Evolutionary conservation across 2,113 vertebrate genomes (phyloP).

Genomic region (Cyprinodon variegatus): DNA sequence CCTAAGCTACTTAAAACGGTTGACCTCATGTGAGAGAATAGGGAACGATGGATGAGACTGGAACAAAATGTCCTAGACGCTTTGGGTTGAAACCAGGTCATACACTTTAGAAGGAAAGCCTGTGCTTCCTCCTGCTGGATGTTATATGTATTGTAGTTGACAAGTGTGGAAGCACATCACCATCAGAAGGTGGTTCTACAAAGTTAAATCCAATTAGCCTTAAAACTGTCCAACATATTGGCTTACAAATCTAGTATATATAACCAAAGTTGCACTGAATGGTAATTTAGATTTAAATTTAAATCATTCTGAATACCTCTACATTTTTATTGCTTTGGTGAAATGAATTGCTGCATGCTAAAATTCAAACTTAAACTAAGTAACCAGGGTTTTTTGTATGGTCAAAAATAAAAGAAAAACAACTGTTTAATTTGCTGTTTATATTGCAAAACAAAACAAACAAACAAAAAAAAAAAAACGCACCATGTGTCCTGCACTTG

Average conservation of each 20-base stretch:
- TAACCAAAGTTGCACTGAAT: not conserved
- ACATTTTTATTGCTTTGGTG: not conserved
- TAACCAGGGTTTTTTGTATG: not conserved
- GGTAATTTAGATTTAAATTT: not conserved
- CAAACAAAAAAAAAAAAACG: no score
- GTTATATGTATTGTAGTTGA: slow-evolving; percentile 36
- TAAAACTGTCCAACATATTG: not conserved
- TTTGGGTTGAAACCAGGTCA: slow-evolving; percentile 73
- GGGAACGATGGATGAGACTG: slow-evolving; percentile 56
- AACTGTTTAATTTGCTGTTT: not conserved
- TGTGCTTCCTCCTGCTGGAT: slow-evolving; percentile 75
- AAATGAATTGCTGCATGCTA: not conserved
- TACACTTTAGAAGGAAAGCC: slow-evolving; percentile 48
- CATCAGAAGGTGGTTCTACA: not conserved
- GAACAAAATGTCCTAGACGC: slow-evolving; percentile 81
- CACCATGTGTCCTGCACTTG: no score
- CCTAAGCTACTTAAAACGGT: slow-evolving; percentile 54
- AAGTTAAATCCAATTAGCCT: not conserved
- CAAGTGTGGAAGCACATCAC: not conserved
- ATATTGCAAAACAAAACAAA: no score
- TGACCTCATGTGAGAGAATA: slow-evolving; percentile 65
- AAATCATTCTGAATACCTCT: not conserved
- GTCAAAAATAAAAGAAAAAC: not conserved
- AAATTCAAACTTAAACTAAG: not conserved
- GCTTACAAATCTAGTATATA: not conserved